Base-by-base conservation (phyloP, 2,113 vertebrate species). In the Platysteira castanea region DNA sequence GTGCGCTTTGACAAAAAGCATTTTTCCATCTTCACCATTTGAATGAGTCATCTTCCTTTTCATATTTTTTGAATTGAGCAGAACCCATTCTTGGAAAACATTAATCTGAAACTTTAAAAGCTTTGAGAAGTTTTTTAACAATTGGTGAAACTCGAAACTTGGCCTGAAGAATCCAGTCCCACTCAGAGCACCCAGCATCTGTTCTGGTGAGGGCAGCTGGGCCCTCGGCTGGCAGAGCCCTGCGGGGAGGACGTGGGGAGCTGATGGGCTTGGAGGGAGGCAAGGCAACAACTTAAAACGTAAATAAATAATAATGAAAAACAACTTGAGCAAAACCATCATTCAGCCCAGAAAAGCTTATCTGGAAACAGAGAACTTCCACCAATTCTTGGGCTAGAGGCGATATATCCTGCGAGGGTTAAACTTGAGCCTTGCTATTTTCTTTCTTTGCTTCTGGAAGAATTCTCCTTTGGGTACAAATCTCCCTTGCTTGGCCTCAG, bases 301-400 rank as follows among this genome's bases (percentile, higher is more conserved):
- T 49, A 65, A 93, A 92, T 84, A 86, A 93, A 76, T 76, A 64
- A 91, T 44, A 63, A 30, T 47, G 61, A 42, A 89, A 87, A 84
- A 53, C 33, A 92, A 86, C 64, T 67, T 15, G 15, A 86, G 54
- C 47, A 78, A 93, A 90, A 84, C 52, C 76, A 74, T 81, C 60
- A 8, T 54, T 88, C 64, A 64, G 71, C 56, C 52, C 68, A 90
- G 85, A 74, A 86, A 94, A 81, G 71, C 85, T 92, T 92, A 90
- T 90, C 95, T 93, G 76, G 60, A 74, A 96, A 54, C 79, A 80
- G 67, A 64, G 87, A 92, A 80, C 88, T 96, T 96, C 96, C 95
- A 90, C 52, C 88, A 86, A 74, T 88, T 93, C 47, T 90, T 57
- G 81, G 69, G 39, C 31, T 16, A 44, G 52, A 90, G 60, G 63